Evolutionary conservation across 30 jellyfish, hydroid and myxozoan genomes (phyloP).

Genomic region (Hydractinia echinata): DNA sequence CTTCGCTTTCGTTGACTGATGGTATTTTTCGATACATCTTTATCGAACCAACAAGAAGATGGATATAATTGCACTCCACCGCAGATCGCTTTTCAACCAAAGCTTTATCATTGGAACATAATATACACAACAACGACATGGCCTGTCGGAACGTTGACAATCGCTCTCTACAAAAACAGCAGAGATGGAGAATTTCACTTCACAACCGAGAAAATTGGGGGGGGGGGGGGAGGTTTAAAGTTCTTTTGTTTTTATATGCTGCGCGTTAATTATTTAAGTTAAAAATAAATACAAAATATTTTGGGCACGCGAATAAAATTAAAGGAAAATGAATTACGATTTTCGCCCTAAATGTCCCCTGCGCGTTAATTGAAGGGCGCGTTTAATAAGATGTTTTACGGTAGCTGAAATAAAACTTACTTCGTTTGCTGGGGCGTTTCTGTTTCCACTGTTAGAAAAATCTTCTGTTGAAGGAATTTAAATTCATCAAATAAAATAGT

Average conservation of each 20-base stretch:
- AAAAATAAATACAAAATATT: no score
- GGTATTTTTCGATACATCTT: slow-evolving; percentile 65
- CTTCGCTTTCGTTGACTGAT: slow-evolving; percentile 62
- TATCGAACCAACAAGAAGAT: slow-evolving; percentile 50
- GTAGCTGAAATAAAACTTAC: no score
- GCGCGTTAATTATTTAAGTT: no score
- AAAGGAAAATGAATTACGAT: no score
- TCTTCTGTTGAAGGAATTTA: slow-evolving; percentile 33
- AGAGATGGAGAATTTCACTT: not conserved
- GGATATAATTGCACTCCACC: slow-evolving; percentile 70
- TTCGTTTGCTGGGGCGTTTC: not conserved
- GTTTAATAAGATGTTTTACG: no score
- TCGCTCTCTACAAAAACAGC: slow-evolving; percentile 35
- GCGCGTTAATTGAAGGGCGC: no score
- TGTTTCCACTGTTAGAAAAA: slow-evolving; percentile 14
- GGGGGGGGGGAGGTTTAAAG: no score
- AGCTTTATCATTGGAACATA: slow-evolving; percentile 52
- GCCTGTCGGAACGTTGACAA: slow-evolving; percentile 70
- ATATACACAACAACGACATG: slow-evolving; percentile 56
- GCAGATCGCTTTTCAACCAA: slow-evolving; percentile 66
- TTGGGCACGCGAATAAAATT: no score
- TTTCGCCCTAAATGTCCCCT: no score
- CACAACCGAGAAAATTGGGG: no score
- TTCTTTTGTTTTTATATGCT: no score
- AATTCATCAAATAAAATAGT: slow-evolving; percentile 43